Percentiles rank a stretch among this genome's conserved stretches.
phyloP scores from a whole-genome alignment of 1,140 invertebrate genomes.

The Sweltsa coloradensis region DNA sequence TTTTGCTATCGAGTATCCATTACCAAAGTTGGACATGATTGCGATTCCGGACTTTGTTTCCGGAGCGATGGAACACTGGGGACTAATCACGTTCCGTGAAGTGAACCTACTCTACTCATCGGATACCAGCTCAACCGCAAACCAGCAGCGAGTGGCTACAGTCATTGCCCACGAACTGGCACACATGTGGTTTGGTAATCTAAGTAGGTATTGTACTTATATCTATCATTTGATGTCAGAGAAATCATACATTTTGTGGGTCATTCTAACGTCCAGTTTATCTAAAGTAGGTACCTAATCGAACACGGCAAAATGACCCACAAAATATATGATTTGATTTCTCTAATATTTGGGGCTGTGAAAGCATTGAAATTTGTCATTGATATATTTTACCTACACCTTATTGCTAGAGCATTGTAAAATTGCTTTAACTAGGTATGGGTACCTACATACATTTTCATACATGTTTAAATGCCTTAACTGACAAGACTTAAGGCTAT shows the following conservation, averaged over 20 bases:
- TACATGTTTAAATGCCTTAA: too few relatives aligned
- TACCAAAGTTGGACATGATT: slow-evolving; percentile 83
- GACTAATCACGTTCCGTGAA: slow-evolving; percentile 73
- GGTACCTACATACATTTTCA: too few relatives aligned
- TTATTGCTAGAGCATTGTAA: too few relatives aligned
- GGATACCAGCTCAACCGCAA: slow-evolving; percentile 48
- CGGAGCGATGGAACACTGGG: slow-evolving; percentile 95
- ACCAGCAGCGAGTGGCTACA: slow-evolving; percentile 64
- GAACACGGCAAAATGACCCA: too few relatives aligned
- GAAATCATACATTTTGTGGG: too few relatives aligned
- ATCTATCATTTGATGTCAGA: neutral
- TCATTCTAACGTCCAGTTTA: too few relatives aligned
- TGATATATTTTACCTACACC: neutral
- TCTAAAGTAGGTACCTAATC: too few relatives aligned
- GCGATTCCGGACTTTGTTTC: slow-evolving; percentile 91
- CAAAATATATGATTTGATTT: too few relatives aligned
- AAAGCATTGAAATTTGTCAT: too few relatives aligned
- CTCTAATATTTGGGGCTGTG: too few relatives aligned
- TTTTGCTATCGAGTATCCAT: slow-evolving; percentile 73
- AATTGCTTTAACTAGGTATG: too few relatives aligned
- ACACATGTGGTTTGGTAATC: slow-evolving; percentile 86
- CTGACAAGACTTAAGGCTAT: too few relatives aligned
- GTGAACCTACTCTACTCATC: slow-evolving; percentile 64
- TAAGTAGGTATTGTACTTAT: slow-evolving; percentile 45
- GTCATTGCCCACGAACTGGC: slow-evolving; percentile 85